Conservation (phyloP, 2,888 invertebrate genomes). For the Cheilosia vernalis region DNA sequence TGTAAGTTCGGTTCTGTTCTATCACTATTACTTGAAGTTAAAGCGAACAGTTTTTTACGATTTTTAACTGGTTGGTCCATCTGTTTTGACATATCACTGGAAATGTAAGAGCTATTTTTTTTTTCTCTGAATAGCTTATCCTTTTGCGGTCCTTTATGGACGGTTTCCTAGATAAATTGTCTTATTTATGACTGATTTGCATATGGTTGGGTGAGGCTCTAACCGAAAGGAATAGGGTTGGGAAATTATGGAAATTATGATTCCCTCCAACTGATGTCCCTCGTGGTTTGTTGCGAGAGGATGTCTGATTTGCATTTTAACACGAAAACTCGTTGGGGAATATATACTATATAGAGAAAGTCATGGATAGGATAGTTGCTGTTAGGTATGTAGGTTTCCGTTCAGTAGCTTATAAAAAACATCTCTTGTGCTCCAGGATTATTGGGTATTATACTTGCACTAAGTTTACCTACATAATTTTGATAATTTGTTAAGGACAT, state of each 20-base stretch:
- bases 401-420: conserved; percentile 13
- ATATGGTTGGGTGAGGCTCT: conserved; percentile 38
- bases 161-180: background rate
- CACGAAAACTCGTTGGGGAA: conserved; percentile 23
- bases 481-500: background rate
- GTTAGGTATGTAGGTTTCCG: conserved; percentile 1
- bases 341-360: conserved; percentile 4
- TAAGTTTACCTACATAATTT: background rate
- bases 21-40: conserved; percentile 5
- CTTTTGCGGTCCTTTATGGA: background rate
- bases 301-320: conserved; percentile 56
- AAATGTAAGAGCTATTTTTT: background rate
- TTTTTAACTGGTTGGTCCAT: conserved; percentile 28
- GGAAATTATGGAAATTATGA: conserved; percentile 46
- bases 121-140: background rate
- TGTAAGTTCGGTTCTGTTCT: conserved; percentile 18
- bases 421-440: background rate
- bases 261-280: conserved; percentile 23
- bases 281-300: conserved; percentile 10
- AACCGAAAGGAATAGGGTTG: conserved; percentile 12
- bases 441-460: background rate
- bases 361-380: conserved; percentile 5
- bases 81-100: conserved; percentile 54
- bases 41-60: background rate
- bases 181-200: conserved; percentile 46